Evolutionary conservation across 64 coral and sea anemone genomes (phyloP).

Genomic region (Anthopleura sola): DNA sequence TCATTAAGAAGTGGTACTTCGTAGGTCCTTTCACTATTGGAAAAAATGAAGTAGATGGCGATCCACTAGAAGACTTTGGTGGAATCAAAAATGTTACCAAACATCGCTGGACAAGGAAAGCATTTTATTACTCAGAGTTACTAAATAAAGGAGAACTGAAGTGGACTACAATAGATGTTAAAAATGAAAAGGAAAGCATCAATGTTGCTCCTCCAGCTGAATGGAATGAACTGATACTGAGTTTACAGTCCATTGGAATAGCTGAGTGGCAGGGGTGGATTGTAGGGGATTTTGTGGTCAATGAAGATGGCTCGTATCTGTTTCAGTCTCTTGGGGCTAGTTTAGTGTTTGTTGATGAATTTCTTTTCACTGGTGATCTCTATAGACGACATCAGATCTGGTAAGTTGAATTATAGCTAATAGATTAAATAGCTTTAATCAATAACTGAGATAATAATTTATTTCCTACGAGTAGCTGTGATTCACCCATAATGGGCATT

Average conservation of each 20-base stretch:
- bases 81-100: slow-evolving; percentile 74
- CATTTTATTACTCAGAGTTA: slow-evolving; percentile 72
- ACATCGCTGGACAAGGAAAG: slow-evolving; percentile 66
- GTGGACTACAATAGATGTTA: slow-evolving; percentile 54
- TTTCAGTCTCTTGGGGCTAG: slow-evolving; percentile 67
- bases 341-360: slow-evolving; percentile 80
- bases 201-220: slow-evolving; percentile 47
- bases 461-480: no score
- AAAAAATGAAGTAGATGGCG: slow-evolving; percentile 88
- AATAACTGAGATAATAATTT: no score
- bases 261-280: slow-evolving; percentile 96
- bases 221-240: slow-evolving; percentile 90
- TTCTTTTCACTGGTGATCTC: slow-evolving; percentile 72
- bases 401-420: slow-evolving; percentile 32
- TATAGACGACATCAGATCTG: slow-evolving; percentile 80
- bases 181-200: slow-evolving; percentile 26
- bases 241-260: slow-evolving; percentile 77
- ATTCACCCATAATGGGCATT: no score
- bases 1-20: slow-evolving; percentile 82
- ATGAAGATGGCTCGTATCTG: slow-evolving; percentile 63
- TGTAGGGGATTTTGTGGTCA: slow-evolving; percentile 81
- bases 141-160: slow-evolving; percentile 52
- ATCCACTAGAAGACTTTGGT: slow-evolving; percentile 93
- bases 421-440: not conserved
- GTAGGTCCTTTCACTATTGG: slow-evolving; percentile 91